A percentile compares a stretch with the other conserved stretches of the same genome.
Conservation (phyloP, 2,797 vertebrate genomes). For the Poecile montanus region DNA sequence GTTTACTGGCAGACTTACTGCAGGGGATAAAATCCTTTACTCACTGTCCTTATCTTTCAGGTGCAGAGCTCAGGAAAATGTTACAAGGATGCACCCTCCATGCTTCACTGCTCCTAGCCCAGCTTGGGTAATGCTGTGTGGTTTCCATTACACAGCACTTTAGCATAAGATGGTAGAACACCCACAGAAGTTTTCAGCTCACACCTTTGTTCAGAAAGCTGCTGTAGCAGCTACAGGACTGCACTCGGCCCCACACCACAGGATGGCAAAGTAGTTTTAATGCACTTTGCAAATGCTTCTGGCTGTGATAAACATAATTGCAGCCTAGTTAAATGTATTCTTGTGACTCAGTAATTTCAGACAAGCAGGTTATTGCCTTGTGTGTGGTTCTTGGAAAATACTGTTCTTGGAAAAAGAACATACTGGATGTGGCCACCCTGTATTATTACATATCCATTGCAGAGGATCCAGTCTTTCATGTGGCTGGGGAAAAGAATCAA, state of each 20-base stretch:
- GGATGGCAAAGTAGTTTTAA: not conserved
- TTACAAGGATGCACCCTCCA: not conserved
- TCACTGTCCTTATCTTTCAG: not conserved
- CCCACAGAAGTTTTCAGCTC: not conserved
- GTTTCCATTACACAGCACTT: not conserved
- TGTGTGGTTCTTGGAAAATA: not conserved
- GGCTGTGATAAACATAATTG: not conserved
- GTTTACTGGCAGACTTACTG: not conserved
- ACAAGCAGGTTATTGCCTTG: not conserved
- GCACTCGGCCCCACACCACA: not conserved
- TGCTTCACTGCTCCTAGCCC: not conserved
- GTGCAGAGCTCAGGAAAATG: not conserved
- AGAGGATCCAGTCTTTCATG: not conserved
- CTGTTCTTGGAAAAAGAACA: not conserved
- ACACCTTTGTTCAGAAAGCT: not conserved
- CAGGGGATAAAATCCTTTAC: not conserved
- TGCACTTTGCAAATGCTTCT: not conserved
- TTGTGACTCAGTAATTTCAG: not conserved
- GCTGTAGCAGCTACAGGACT: not conserved
- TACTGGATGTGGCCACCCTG: not conserved
- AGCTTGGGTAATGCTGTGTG: not conserved
- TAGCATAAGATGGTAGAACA: not conserved
- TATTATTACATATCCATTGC: not conserved
- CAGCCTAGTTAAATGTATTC: not conserved
- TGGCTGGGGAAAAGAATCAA: not conserved